phyloP scores from a whole-genome alignment of 2,113 vertebrate genomes.

The Datnioides undecimradiatus region DNA sequence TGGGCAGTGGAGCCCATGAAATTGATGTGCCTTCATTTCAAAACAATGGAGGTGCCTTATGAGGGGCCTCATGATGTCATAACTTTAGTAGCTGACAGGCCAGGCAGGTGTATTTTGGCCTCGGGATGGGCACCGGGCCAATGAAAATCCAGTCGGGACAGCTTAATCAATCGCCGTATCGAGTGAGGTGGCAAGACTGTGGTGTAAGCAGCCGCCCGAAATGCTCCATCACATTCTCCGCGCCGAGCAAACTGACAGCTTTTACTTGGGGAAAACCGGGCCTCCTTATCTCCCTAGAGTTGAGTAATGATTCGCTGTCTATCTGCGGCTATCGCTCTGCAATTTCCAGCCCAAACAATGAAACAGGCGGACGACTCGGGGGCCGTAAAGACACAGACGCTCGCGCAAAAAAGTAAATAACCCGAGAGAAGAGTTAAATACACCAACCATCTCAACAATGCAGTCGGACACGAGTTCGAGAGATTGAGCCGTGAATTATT shows the following conservation, averaged over 20 bases:
- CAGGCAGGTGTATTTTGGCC: slow-evolving; percentile 59
- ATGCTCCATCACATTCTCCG: slow-evolving; percentile 54
- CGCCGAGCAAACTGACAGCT: slow-evolving; percentile 38
- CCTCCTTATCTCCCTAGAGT: slow-evolving; percentile 43
- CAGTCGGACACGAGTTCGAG: slow-evolving; percentile 24
- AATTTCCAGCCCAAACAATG: not conserved
- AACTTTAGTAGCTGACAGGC: slow-evolving; percentile 78
- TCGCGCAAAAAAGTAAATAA: not conserved
- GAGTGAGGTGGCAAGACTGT: slow-evolving; percentile 13
- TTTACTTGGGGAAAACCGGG: slow-evolving; percentile 18
- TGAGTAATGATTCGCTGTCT: slow-evolving; percentile 24
- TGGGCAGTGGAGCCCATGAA: slow-evolving; percentile 70
- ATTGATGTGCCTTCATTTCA: slow-evolving; percentile 84
- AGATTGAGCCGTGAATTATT: slow-evolving; percentile 72
- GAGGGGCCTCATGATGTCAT: slow-evolving; percentile 81
- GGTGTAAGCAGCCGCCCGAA: slow-evolving; percentile 47
- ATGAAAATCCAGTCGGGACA: slow-evolving; percentile 48
- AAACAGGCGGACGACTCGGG: not conserved
- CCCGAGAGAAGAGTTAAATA: not conserved
- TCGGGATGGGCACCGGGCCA: slow-evolving; percentile 36
- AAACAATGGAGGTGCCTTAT: slow-evolving; percentile 84
- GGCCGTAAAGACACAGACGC: not conserved
- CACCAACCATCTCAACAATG: not conserved
- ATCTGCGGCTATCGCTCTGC: slow-evolving; percentile 5
- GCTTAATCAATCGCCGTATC: slow-evolving; percentile 74